Conservation (phyloP, 2,797 vertebrate species). For the Austrolebias charrua region DNA sequence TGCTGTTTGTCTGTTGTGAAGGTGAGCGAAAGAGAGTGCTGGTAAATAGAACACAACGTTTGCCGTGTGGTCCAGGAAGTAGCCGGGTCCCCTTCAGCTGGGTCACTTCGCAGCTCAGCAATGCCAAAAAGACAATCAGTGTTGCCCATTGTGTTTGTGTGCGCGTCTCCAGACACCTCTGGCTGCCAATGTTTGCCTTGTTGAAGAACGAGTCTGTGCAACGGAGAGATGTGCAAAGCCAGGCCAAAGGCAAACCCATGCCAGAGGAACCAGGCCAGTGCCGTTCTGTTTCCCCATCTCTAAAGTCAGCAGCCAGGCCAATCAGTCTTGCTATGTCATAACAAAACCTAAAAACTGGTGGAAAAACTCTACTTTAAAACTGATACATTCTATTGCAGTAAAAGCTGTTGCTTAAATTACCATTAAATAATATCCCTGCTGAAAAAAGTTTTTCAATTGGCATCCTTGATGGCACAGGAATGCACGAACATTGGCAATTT, state of each 20-base stretch:
- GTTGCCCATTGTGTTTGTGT: conserved; percentile 43
- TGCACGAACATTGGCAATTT: too few relatives aligned
- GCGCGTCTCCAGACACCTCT: conserved; percentile 56
- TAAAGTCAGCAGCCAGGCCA: conserved; percentile 58
- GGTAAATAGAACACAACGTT: conserved; percentile 21
- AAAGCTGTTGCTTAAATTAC: conserved; percentile 23
- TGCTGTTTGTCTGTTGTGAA: conserved; percentile 3
- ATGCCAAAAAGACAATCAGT: conserved; percentile 75
- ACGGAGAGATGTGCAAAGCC: conserved; percentile 29
- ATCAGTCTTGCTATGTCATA: conserved; percentile 43
- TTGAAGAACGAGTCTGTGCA: conserved; percentile 22
- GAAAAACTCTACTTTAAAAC: conserved; percentile 27
- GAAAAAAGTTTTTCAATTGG: not conserved
- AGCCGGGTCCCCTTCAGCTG: conserved; percentile 51
- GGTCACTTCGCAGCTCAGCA: conserved; percentile 59
- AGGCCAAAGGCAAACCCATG: conserved; percentile 55
- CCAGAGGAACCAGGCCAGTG: conserved; percentile 54
- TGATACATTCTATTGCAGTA: conserved; percentile 49
- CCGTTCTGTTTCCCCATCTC: conserved; percentile 42
- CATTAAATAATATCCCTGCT: conserved; percentile 21
- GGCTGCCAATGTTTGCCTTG: conserved; percentile 50
- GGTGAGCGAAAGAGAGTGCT: conserved; percentile 23
- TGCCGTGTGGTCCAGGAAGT: conserved; percentile 51
- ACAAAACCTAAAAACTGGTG: conserved; percentile 35
- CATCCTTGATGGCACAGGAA: too few relatives aligned